Evolutionary conservation across 2,113 vertebrate species (phyloP).

Genomic region (Dunckerocampus dactyliophorus): DNA sequence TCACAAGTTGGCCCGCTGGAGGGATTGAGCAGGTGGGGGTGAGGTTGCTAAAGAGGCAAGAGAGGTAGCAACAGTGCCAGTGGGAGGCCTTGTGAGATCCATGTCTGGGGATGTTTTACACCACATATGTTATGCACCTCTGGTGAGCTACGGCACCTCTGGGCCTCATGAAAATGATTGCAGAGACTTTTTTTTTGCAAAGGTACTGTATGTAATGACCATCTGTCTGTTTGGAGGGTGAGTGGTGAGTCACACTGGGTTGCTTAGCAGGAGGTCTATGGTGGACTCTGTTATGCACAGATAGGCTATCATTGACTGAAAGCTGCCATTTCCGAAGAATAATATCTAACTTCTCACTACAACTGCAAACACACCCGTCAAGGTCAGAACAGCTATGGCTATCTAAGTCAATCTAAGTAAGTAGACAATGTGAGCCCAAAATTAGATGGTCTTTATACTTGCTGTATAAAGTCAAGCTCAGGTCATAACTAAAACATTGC

Average conservation of each 20-base stretch:
- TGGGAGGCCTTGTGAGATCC: constrained; percentile 30
- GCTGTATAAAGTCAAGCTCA: too few species aligned
- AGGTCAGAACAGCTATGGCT: constrained; percentile 15
- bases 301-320: constrained; percentile 47
- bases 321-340: constrained; percentile 37
- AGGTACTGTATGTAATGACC: constrained; percentile 68
- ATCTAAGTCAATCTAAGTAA: background rate
- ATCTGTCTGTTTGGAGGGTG: constrained; percentile 66
- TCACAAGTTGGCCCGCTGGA: constrained; percentile 47
- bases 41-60: constrained; percentile 18
- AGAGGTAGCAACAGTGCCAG: constrained; percentile 27
- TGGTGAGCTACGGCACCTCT: constrained; percentile 63
- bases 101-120: constrained; percentile 25
- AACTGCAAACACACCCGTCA: constrained; percentile 33
- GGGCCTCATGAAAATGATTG: constrained; percentile 72
- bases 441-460: too few species aligned
- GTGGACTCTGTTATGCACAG: constrained; percentile 43
- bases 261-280: constrained; percentile 39
- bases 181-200: constrained; percentile 50
- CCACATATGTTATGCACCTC: constrained; percentile 44
- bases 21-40: constrained; percentile 8
- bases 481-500: too few species aligned
- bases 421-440: too few species aligned
- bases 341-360: constrained; percentile 21
- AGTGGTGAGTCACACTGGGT: constrained; percentile 54